Evolutionary conservation across 2,113 vertebrate genomes (phyloP).

Genomic region (Oryzias curvinotus): DNA sequence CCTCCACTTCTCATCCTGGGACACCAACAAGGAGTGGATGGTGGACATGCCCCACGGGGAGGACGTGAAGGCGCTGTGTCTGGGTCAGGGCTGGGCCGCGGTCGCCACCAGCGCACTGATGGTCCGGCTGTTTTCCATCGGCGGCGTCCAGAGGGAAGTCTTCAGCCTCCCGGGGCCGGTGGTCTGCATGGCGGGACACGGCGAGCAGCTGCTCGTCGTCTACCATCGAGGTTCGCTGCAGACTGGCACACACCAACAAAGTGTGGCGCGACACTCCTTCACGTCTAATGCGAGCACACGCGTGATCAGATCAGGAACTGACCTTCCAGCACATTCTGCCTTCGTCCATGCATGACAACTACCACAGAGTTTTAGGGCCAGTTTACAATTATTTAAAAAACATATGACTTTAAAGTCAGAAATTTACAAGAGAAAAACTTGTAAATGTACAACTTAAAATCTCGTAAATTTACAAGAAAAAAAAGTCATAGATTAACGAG

Average conservation of each 20-base stretch:
- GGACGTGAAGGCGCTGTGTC: constrained; percentile 84
- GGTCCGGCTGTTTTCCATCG: constrained; percentile 86
- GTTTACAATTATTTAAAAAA: too few species aligned
- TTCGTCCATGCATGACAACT: too few species aligned
- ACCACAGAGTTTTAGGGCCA: too few species aligned
- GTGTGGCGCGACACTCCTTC: not conserved
- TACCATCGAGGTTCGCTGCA: constrained; percentile 86
- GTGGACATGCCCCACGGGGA: constrained; percentile 89
- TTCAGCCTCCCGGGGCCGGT: constrained; percentile 89
- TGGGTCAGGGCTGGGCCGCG: constrained; percentile 92
- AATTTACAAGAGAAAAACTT: too few species aligned
- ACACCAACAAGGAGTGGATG: constrained; percentile 95
- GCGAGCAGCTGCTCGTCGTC: constrained; percentile 87
- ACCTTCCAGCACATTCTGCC: too few species aligned
- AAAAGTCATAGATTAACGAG: too few species aligned
- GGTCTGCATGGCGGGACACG: constrained; percentile 89
- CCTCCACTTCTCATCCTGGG: constrained; percentile 95
- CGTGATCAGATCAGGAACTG: too few species aligned
- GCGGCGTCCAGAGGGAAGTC: constrained; percentile 90
- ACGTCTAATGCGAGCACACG: not conserved
- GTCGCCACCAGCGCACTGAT: constrained; percentile 84
- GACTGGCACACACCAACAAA: not conserved
- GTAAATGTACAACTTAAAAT: too few species aligned
- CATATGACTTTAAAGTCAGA: too few species aligned
- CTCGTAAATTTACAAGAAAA: too few species aligned